phyloP scores from a whole-genome alignment of 2,797 vertebrate species.

The Pseudomugil gertrudae region DNA sequence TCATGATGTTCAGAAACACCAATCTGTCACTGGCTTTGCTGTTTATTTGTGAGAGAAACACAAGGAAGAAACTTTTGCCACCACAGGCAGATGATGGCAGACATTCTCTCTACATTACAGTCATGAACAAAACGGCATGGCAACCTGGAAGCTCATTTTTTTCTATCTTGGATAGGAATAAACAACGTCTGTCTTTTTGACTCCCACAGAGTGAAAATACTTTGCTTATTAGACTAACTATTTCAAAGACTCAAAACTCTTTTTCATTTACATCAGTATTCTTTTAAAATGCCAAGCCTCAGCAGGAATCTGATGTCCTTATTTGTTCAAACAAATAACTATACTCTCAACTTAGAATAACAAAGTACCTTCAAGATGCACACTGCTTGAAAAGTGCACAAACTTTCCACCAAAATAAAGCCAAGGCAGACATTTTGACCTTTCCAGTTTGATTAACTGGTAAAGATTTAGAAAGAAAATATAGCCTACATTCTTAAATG shows the following conservation, averaged over 20 bases:
- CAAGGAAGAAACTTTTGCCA: not conserved
- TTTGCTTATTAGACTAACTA: not conserved
- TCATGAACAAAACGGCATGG: not conserved
- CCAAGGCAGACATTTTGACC: conserved; percentile 75
- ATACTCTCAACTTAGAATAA: no score
- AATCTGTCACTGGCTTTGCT: no score
- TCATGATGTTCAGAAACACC: no score
- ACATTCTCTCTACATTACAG: no score
- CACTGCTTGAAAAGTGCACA: conserved; percentile 65
- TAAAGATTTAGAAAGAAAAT: conserved; percentile 27
- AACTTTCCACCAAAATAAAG: conserved; percentile 77
- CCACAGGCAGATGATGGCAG: no score
- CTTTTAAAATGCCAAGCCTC: conserved; percentile 54
- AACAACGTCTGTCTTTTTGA: not conserved
- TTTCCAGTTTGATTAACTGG: conserved; percentile 59
- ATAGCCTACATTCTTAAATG: no score
- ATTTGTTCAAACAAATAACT: conserved; percentile 22
- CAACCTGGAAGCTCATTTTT: not conserved
- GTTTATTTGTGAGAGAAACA: not conserved
- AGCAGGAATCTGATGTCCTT: conserved; percentile 37
- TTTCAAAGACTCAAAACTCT: conserved; percentile 1
- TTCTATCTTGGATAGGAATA: not conserved
- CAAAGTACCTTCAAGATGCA: conserved; percentile 66
- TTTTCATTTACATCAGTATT: conserved; percentile 13
- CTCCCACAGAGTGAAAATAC: not conserved